Percentiles rank a stretch among this genome's conserved stretches.
Conservation (phyloP, 2,888 invertebrate genomes). For the Mantis religiosa region DNA sequence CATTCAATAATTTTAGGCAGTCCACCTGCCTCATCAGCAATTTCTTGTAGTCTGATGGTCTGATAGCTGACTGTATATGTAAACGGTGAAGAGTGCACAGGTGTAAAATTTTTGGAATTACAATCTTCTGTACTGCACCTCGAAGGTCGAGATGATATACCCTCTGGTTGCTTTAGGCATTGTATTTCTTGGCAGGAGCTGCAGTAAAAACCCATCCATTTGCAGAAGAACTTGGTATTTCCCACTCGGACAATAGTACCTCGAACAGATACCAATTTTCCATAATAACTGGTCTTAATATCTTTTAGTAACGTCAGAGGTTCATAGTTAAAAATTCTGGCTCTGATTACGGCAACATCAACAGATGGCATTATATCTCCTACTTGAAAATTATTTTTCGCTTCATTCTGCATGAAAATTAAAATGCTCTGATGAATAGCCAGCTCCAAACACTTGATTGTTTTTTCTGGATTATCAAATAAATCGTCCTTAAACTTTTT, state of each 20-base stretch:
- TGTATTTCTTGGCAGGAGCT: constrained; percentile 61
- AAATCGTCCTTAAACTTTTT: constrained; percentile 61
- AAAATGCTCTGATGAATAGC: constrained; percentile 66
- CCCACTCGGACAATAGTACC: constrained; percentile 83
- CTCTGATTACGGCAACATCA: constrained; percentile 49
- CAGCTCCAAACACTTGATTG: constrained; percentile 67
- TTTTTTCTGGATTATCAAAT: constrained; percentile 60
- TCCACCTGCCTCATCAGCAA: constrained; percentile 63
- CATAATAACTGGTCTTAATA: constrained; percentile 68
- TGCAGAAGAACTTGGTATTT: constrained; percentile 66
- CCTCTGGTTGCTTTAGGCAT: constrained; percentile 61
- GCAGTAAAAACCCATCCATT: constrained; percentile 76
- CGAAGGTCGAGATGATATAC: constrained; percentile 55
- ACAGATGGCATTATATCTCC: constrained; percentile 34
- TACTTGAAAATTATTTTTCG: constrained; percentile 37
- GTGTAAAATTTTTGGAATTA: constrained; percentile 56
- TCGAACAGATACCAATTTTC: constrained; percentile 74
- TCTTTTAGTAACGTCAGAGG: constrained; percentile 63
- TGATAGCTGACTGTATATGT: constrained; percentile 77
- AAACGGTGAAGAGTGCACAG: constrained; percentile 60
- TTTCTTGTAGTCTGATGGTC: constrained; percentile 79
- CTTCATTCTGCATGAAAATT: constrained; percentile 34
- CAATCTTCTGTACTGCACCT: constrained; percentile 56
- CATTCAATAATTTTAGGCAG: constrained; percentile 80
- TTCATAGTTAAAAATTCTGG: constrained; percentile 60